Percentiles rank a stretch among this genome's conserved stretches.
phyloP scores from a whole-genome alignment of 2,888 invertebrate species.

The Diplolepis rosae region DNA sequence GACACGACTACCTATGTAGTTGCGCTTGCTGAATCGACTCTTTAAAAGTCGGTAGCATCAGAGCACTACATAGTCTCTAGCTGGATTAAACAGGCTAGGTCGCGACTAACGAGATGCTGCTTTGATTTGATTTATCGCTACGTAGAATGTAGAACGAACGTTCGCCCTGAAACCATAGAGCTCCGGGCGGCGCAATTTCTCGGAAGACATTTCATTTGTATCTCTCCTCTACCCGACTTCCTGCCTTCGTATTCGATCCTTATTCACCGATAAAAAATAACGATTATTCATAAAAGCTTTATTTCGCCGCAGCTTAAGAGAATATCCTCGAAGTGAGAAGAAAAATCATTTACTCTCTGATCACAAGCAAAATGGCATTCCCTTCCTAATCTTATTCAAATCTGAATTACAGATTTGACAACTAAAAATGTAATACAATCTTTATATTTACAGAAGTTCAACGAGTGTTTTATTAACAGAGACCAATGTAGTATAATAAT shows the following conservation, averaged over 20 bases:
- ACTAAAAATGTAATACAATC: background rate
- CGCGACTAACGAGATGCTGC: slow-evolving; percentile 60
- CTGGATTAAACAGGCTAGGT: slow-evolving; percentile 44
- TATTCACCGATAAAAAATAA: slow-evolving; percentile 29
- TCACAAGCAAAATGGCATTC: background rate
- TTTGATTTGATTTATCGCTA: slow-evolving; percentile 65
- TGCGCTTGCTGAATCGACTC: background rate
- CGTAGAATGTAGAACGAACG: slow-evolving; percentile 57
- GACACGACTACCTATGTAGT: slow-evolving; percentile 3
- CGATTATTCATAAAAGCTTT: slow-evolving; percentile 19
- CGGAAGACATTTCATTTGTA: slow-evolving; percentile 68
- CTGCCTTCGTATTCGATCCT: slow-evolving; percentile 27
- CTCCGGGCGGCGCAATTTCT: slow-evolving; percentile 59
- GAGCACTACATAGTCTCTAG: slow-evolving; percentile 28
- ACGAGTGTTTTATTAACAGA: too few relatives aligned
- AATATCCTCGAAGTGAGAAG: background rate
- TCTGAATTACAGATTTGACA: background rate
- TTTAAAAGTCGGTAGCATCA: slow-evolving; percentile 16
- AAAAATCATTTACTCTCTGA: slow-evolving; percentile 1
- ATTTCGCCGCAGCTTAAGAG: slow-evolving; percentile 18
- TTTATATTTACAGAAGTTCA: slow-evolving; percentile 2
- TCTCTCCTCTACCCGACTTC: slow-evolving; percentile 41
- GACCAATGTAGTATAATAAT: too few relatives aligned
- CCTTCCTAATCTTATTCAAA: background rate
- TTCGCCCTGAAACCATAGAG: slow-evolving; percentile 46